Evolutionary conservation across 1,140 invertebrate genomes (phyloP), one percentile per base, ranked within the genome.

Genomic region (Cryptotermes secundus): DNA sequence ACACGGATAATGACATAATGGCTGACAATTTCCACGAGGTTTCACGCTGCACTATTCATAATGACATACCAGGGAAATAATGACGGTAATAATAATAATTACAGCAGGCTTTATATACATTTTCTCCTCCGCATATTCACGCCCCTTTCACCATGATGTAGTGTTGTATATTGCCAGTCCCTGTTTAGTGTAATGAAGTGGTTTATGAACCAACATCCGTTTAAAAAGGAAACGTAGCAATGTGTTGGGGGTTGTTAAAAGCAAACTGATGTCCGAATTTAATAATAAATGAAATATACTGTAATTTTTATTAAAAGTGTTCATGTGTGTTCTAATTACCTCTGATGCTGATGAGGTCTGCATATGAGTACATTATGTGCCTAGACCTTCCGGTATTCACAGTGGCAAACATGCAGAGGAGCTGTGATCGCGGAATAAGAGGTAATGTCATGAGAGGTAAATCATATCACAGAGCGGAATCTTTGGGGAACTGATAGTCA

Each of bases 221-320:
- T 65, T 65, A 65, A 12, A 12, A 65, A 65, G n/a, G n/a, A 65
- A 65, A n/a, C 59, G 22, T 65, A 26, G 59, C 12, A 16, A 31
- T 65, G 59, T 49, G 16, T 49, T 14, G 59, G n/a, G n/a, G 59
- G 59, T 2, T n/a, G 59, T 65, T 65, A 12, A 65, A 65, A 65
- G 59, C 59, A 65, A 65, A 65, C 59, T 31, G 59, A 14, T 65
- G 59, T 65, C 59, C 24, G 19, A 14, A 65, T 65, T 65, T 65
- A 65, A 65, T 65, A 65, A 65, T 65, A n/a, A 59, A 22, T 59
- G 26, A 65, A 65, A 65, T n/a, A 65, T 65, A n/a, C 3, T 22
- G 53, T 65, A 65, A 65, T 65, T 65, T 65, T 65, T 65, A 65
- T 65, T 65, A 65, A 65, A 65, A 65, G 26, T n/a, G 59, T n/a